Conservation (phyloP, 1,140 invertebrate genomes). For the Leptinotarsa texana region DNA sequence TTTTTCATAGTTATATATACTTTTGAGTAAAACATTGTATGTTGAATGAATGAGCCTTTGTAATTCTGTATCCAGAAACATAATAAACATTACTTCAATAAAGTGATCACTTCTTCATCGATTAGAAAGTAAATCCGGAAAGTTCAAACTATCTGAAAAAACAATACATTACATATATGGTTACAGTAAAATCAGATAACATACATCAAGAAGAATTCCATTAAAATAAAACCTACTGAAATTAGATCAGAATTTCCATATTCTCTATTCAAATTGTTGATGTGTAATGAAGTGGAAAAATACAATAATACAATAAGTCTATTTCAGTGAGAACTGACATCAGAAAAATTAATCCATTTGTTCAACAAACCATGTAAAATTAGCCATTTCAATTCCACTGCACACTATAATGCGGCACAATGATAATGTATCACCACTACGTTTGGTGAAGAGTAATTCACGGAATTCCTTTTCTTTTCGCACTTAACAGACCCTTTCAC, state of each 20-base stretch:
- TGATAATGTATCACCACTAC: not conserved
- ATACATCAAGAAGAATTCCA: too few species aligned
- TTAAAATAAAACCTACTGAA: too few species aligned
- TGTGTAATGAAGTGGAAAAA: not conserved
- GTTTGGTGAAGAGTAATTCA: slow-evolving; percentile 2
- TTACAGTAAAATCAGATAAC: too few species aligned
- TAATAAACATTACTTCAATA: too few species aligned
- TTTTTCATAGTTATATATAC: too few species aligned
- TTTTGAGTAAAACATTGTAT: too few species aligned
- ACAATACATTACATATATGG: too few species aligned
- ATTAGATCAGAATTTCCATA: not conserved
- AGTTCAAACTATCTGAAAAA: too few species aligned
- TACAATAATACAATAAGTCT: not conserved
- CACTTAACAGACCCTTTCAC: not conserved
- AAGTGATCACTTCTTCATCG: too few species aligned
- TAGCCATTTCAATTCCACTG: not conserved
- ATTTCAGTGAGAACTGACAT: not conserved
- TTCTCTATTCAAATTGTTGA: not conserved
- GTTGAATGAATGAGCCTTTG: too few species aligned
- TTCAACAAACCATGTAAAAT: slow-evolving; percentile 1
- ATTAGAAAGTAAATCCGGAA: too few species aligned
- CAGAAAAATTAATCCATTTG: slow-evolving; percentile 4
- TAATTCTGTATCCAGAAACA: too few species aligned
- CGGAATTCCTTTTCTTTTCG: slow-evolving; percentile 2
- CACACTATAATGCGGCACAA: not conserved